Evolutionary conservation across 2,797 vertebrate species (phyloP).

Genomic region (Poeciliopsis turneri): DNA sequence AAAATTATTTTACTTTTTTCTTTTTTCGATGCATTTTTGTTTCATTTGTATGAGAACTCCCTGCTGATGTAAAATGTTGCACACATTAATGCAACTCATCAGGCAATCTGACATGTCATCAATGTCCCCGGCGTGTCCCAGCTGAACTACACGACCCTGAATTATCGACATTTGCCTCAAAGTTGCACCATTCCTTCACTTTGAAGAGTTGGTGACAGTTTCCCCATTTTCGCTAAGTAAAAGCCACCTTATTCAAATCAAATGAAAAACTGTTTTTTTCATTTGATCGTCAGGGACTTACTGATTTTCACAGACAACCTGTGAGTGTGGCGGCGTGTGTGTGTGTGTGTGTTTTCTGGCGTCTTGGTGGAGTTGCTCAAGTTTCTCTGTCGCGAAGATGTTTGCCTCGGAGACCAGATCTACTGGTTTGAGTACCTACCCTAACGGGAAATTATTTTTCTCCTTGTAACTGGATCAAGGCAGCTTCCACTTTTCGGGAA

Average conservation of each 20-base stretch:
- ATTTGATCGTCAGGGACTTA: slow-evolving; percentile 41
- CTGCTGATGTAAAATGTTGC: slow-evolving; percentile 63
- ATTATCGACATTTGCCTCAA: slow-evolving; percentile 45
- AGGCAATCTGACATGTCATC: slow-evolving; percentile 54
- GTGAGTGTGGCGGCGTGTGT: slow-evolving; percentile 42
- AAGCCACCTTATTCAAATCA: slow-evolving; percentile 33
- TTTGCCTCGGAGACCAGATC: slow-evolving; percentile 46
- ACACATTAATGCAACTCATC: slow-evolving; percentile 39
- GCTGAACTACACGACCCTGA: slow-evolving; percentile 30
- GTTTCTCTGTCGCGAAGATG: slow-evolving; percentile 63
- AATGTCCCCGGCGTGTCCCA: slow-evolving; percentile 20
- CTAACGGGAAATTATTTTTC: slow-evolving; percentile 22
- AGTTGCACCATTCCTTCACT: slow-evolving; percentile 24
- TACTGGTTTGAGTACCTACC: slow-evolving; percentile 24
- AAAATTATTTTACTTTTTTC: slow-evolving; percentile 18
- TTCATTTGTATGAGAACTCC: slow-evolving; percentile 21
- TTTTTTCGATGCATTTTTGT: slow-evolving; percentile 27
- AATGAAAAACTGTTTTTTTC: neutral
- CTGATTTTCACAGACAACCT: slow-evolving; percentile 66
- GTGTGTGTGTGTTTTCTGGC: slow-evolving; percentile 35
- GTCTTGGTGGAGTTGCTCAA: slow-evolving; percentile 61
- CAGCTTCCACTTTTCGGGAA: neutral
- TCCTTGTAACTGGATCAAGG: neutral
- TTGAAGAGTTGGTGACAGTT: slow-evolving; percentile 46
- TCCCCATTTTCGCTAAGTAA: slow-evolving; percentile 44